A percentile compares a stretch with the other conserved stretches of the same genome.
phyloP scores from a whole-genome alignment of 2,797 vertebrate genomes.

The Rhinatrema bivittatum region DNA sequence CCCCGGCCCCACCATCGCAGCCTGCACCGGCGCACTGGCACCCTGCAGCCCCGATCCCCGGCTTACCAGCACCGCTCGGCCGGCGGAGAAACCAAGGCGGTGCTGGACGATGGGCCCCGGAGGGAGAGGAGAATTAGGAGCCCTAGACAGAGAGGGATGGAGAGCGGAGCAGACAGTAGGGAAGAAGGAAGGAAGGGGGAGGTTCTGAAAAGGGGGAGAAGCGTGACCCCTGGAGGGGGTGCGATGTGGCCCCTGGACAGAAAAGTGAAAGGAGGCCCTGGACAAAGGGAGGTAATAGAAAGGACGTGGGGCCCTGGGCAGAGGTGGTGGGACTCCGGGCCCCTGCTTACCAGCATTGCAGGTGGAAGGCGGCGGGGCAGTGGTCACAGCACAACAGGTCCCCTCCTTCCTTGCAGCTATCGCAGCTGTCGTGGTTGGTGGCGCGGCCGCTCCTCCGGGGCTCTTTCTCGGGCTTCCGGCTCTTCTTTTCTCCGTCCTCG shows the following conservation, averaged over 20 bases:
- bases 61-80: too few species aligned
- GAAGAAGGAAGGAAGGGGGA: not conserved
- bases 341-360: conserved; percentile 93
- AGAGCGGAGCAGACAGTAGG: not conserved
- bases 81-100: too few species aligned
- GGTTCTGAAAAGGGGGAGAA: not conserved
- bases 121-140: conserved; percentile 20
- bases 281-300: conserved; percentile 21
- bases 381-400: conserved; percentile 93
- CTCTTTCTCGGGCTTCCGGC: conserved; percentile 84
- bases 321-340: too few species aligned
- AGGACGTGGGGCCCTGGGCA: conserved; percentile 5
- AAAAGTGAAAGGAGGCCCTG: conserved; percentile 26
- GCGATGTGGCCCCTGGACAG: conserved; percentile 29
- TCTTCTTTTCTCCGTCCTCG: conserved; percentile 86
- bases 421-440: conserved; percentile 96
- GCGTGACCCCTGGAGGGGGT: conserved; percentile 17
- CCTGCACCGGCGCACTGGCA: not conserved
- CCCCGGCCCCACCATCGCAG: not conserved
- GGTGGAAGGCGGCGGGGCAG: conserved; percentile 94
- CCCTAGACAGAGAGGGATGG: conserved; percentile 1
- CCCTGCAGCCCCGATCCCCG: not conserved
- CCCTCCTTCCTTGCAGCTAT: conserved; percentile 94
- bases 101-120: too few species aligned
- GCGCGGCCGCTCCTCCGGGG: conserved; percentile 85